phyloP scores from a whole-genome alignment of 37 sponge, comb jelly and placozoan genomes.

The Geodia barretti region DNA sequence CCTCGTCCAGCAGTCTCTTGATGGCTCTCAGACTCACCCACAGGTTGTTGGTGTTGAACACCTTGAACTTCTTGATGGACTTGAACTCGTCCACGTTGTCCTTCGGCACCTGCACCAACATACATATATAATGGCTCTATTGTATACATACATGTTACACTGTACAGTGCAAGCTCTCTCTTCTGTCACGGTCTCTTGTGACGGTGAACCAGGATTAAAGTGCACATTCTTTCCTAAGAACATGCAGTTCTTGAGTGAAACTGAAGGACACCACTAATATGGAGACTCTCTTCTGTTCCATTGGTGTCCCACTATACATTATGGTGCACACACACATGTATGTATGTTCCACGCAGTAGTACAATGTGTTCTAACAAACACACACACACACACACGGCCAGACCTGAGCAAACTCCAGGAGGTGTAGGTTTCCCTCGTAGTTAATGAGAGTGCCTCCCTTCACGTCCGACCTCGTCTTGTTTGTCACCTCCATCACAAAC shows the following conservation, averaged over 20 bases:
- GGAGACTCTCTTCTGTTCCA: no score
- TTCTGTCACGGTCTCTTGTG: no score
- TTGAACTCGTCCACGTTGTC: constrained; percentile 93
- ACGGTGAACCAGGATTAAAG: no score
- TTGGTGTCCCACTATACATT: no score
- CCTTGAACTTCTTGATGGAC: constrained; percentile 90
- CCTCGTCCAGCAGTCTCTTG: constrained; percentile 50
- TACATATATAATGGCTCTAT: no score
- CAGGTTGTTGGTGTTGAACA: constrained; percentile 98
- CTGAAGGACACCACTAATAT: no score
- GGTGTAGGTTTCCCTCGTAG: constrained; percentile 71
- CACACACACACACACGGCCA: no score
- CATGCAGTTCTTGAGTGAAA: no score
- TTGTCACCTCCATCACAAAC: constrained; percentile 97
- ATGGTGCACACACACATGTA: no score
- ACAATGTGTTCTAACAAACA: background rate
- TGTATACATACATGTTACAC: no score
- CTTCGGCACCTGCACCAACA: constrained; percentile 30
- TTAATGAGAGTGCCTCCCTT: constrained; percentile 97
- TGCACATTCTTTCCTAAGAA: no score
- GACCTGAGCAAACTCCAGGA: constrained; percentile 96
- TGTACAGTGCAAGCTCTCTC: no score
- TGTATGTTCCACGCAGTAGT: background rate
- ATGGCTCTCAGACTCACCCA: constrained; percentile 86
- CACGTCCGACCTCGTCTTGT: constrained; percentile 96